phyloP scores from a whole-genome alignment of 2,888 invertebrate species.

The Tetragnatha montana region DNA sequence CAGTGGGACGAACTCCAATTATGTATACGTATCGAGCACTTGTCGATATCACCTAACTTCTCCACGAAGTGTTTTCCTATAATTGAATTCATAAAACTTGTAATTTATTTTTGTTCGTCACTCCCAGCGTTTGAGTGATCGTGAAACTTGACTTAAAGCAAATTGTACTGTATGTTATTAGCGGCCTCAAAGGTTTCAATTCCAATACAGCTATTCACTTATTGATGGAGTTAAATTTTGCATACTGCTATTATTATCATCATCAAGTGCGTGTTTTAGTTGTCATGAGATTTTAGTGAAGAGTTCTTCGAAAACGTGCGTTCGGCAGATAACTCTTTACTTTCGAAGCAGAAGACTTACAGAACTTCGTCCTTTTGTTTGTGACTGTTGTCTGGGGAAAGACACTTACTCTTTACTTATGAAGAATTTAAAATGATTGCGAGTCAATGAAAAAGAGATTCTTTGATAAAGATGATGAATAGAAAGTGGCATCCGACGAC shows the following conservation, averaged over 20 bases:
- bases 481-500: no score
- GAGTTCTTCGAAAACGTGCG: not conserved
- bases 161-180: not conserved
- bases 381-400: no score
- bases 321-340: no score
- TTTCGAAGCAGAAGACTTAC: no score
- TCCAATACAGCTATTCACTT: no score
- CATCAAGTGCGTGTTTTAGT: not conserved
- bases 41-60: constrained; percentile 37
- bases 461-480: no score
- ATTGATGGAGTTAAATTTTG: no score
- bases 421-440: no score
- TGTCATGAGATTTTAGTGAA: not conserved
- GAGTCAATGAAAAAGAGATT: no score
- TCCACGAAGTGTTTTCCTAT: constrained; percentile 39
- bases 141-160: not conserved
- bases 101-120: constrained; percentile 29
- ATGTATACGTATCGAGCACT: constrained; percentile 27
- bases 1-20: constrained; percentile 11
- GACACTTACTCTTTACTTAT: no score
- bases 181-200: not conserved
- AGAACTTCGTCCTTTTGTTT: no score
- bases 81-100: constrained; percentile 46
- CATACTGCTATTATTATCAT: no score
- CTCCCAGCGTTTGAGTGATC: constrained; percentile 1